phyloP scores from a whole-genome alignment of 2,888 invertebrate species.

The Homarus gammarus region DNA sequence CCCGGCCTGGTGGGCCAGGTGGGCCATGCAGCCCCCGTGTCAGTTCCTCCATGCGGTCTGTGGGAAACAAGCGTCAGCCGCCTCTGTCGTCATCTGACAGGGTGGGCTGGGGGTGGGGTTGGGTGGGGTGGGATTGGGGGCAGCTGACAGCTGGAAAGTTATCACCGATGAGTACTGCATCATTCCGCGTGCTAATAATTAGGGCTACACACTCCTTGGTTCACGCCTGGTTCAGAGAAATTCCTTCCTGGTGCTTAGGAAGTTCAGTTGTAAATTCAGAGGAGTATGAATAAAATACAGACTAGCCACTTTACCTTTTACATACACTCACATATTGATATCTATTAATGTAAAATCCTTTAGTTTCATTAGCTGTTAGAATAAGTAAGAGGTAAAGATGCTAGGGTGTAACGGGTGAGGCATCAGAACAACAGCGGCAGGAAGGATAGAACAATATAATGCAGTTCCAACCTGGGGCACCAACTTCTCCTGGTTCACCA shows the following conservation, averaged over 20 bases:
- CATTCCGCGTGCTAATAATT: slow-evolving; percentile 26
- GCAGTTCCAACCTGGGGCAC: slow-evolving; percentile 80
- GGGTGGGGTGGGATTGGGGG: too few relatives aligned
- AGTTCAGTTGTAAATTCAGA: not conserved
- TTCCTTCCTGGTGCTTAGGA: not conserved
- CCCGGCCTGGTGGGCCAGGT: slow-evolving; percentile 84
- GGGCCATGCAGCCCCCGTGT: slow-evolving; percentile 84
- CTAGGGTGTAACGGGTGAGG: not conserved
- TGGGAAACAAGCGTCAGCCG: slow-evolving; percentile 76
- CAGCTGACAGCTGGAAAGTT: not conserved
- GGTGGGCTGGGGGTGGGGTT: slow-evolving; percentile 28
- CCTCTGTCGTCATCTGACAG: slow-evolving; percentile 56
- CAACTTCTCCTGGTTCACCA: slow-evolving; percentile 83
- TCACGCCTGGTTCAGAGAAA: not conserved
- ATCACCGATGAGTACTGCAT: not conserved
- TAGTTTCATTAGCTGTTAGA: not conserved
- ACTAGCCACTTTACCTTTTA: not conserved
- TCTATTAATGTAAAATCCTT: too few relatives aligned
- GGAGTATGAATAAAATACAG: not conserved
- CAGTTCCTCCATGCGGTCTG: slow-evolving; percentile 83
- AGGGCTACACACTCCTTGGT: slow-evolving; percentile 1
- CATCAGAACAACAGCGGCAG: slow-evolving; percentile 1
- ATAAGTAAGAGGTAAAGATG: not conserved
- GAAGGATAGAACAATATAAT: slow-evolving; percentile 69
- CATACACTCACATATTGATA: not conserved